Base-by-base conservation (phyloP, 35 echinoderm and acorn worm species). In the Apostichopus californicus region DNA sequence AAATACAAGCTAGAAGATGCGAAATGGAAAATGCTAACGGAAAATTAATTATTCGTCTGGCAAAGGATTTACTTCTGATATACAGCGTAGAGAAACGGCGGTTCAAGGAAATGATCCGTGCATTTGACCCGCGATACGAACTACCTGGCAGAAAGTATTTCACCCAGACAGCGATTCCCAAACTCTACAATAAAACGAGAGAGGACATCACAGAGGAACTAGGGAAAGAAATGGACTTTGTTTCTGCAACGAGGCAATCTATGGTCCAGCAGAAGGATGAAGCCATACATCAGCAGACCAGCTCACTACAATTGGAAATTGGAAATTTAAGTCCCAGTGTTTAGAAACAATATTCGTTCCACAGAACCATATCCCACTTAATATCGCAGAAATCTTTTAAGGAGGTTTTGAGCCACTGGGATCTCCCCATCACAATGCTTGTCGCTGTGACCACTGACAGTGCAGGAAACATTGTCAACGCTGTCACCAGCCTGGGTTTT, bases 211-310 rank as follows among this genome's bases (percentile, higher is more conserved):
- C 61, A 53, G 83, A 86, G 52, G 15, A 54, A 55, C 46, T 86
- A 15, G 21, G 12, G 83, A 58, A 60, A 15, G 83, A 55, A 60
- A 60, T 86, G 83, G 12, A 11, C 9, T 86, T 14, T 55, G 9
- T 86, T 59, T 86, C 83, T 3, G 83, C 83, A 56, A 86, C 54
- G 13, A 56, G 83, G 83, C 22, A 53, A 86, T 86, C 83, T 86
- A 12, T 61, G 21, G 83, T 86, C 83, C 46, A 86, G 83, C 22
- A 8, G 46, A 22, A 55, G 12, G 5, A 86, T 86, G 83, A 28
- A 86, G 83, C 83, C 46, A 56, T 86, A 86, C 57, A 86, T 86
- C 56, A 86, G 83, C 52, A 9, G 7, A 14, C 14, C 83, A 60
- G 83, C 22, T 9, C 83, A 86, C 52, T 86, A 86, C 22, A 24